Conservation (phyloP, 2,113 vertebrate species). For the Apeltes quadracus region DNA sequence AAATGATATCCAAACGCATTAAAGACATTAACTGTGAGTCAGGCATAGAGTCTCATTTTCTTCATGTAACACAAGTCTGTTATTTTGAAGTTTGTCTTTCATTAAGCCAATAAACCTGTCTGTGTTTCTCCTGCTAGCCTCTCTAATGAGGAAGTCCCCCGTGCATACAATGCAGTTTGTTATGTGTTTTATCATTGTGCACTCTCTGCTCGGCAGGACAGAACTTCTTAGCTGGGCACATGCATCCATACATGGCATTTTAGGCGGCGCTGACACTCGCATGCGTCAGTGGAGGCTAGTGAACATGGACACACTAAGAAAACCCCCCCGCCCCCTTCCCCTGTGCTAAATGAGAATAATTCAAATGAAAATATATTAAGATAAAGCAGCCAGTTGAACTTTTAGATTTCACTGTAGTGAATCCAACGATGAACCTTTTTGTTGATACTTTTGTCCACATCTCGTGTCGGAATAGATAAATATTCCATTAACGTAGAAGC, state of each 20-base stretch:
- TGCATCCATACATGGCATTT: background rate
- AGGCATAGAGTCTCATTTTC: background rate
- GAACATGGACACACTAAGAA: background rate
- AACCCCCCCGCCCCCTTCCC: no score
- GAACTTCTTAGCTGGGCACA: background rate
- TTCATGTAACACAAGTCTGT: background rate
- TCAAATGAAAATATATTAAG: background rate
- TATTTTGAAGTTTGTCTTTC: background rate
- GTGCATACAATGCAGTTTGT: background rate
- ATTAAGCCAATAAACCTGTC: background rate
- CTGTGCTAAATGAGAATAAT: background rate
- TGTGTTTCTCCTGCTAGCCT: background rate
- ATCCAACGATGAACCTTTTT: background rate
- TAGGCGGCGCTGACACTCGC: background rate
- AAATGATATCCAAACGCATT: background rate
- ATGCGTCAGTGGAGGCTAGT: background rate
- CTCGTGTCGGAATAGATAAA: background rate
- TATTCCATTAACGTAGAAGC: background rate
- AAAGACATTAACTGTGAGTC: background rate
- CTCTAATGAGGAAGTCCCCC: background rate
- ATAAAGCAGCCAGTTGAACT: background rate
- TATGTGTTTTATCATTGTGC: background rate
- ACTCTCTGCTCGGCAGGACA: background rate
- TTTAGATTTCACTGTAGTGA: background rate
- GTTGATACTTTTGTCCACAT: background rate